Conservation (phyloP, 1,140 invertebrate species). For the Drosophila persimilis region DNA sequence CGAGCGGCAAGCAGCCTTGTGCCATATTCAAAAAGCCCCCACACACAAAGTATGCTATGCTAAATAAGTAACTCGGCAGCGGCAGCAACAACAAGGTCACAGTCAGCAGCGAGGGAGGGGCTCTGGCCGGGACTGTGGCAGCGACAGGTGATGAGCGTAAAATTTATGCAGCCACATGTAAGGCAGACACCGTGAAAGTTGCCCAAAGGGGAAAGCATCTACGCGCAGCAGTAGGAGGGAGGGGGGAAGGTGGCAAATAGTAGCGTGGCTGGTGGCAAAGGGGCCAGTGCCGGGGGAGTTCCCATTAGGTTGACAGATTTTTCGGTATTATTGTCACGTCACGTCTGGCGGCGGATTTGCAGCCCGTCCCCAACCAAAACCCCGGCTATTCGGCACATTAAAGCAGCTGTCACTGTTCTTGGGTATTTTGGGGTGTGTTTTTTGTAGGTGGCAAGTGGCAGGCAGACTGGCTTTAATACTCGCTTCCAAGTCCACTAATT, state of each 20-base stretch:
- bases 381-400: no score
- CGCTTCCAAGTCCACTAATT: constrained; percentile 36
- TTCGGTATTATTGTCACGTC: constrained; percentile 77
- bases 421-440: no score
- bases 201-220: constrained; percentile 38
- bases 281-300: constrained; percentile 10
- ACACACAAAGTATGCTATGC: constrained; percentile 55
- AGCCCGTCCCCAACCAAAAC: not conserved
- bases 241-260: constrained; percentile 2
- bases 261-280: no score
- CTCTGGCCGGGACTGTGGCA: constrained; percentile 12
- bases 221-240: no score
- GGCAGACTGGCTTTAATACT: no score
- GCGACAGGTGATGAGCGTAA: constrained; percentile 76
- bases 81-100: constrained; percentile 64
- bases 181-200: constrained; percentile 65
- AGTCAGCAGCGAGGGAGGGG: constrained; percentile 5
- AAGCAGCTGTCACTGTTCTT: no score
- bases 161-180: constrained; percentile 81
- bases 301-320: constrained; percentile 54
- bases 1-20: constrained; percentile 22
- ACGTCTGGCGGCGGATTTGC: constrained; percentile 67
- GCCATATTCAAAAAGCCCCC: constrained; percentile 55
- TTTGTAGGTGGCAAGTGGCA: no score
- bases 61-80: constrained; percentile 70